phyloP scores from a whole-genome alignment of 2,797 vertebrate genomes.

The Enteromius mattozi region DNA sequence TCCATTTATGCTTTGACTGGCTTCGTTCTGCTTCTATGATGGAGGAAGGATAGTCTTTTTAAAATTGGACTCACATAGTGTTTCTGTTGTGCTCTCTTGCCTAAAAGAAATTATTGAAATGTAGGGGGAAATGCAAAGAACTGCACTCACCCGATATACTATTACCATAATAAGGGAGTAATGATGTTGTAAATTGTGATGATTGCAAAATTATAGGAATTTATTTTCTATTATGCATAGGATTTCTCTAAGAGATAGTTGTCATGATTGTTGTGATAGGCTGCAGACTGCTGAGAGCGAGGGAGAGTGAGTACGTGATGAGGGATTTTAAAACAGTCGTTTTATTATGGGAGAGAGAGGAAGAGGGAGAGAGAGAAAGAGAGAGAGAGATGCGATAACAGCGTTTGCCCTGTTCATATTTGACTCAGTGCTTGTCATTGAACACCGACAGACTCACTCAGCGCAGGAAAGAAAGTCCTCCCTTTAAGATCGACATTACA shows the following conservation, averaged over 20 bases:
- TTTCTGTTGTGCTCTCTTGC: conserved; percentile 35
- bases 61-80: conserved; percentile 70
- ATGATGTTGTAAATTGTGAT: conserved; percentile 37
- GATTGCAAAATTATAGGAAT: conserved; percentile 33
- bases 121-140: conserved; percentile 31
- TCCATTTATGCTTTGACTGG: conserved; percentile 74
- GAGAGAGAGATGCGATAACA: conserved; percentile 60
- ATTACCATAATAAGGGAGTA: conserved; percentile 29
- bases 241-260: conserved; percentile 62
- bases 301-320: conserved; percentile 54
- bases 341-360: conserved; percentile 46
- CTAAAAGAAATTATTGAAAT: conserved; percentile 34
- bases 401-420: conserved; percentile 72
- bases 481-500: conserved; percentile 57
- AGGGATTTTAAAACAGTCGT: conserved; percentile 67
- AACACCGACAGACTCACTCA: conserved; percentile 66
- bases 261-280: conserved; percentile 59
- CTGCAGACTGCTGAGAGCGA: conserved; percentile 36
- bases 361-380: conserved; percentile 37
- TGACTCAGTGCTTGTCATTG: conserved; percentile 72
- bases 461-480: conserved; percentile 69
- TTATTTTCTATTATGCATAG: conserved; percentile 46
- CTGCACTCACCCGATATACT: conserved; percentile 20
- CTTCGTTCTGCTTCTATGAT: conserved; percentile 73
- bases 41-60: conserved; percentile 67